Conservation (phyloP, 1,140 invertebrate genomes). For the Tetramorium simillimum region DNA sequence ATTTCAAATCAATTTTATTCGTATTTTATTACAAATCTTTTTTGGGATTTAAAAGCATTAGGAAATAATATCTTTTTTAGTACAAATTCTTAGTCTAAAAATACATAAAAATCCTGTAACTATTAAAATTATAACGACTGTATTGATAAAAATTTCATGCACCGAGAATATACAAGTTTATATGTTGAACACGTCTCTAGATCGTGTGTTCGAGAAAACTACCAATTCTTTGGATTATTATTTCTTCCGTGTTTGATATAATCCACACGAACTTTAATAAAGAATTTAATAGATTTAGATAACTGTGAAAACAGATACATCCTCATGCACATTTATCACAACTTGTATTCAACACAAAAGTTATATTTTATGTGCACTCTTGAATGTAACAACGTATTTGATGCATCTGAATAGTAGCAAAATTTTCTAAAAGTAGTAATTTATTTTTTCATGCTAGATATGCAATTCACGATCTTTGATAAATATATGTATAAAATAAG, state of each 20-base stretch:
- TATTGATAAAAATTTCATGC: too few species aligned
- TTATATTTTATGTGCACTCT: background rate
- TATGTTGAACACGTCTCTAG: background rate
- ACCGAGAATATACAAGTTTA: background rate
- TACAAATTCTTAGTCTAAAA: too few species aligned
- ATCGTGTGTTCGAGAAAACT: background rate
- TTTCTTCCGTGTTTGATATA: background rate
- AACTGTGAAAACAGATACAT: background rate
- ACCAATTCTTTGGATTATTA: background rate
- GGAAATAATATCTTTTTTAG: too few species aligned
- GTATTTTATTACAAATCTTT: too few species aligned
- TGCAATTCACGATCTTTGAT: background rate
- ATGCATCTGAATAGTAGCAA: background rate
- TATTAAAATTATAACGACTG: too few species aligned
- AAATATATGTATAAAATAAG: background rate
- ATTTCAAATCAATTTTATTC: too few species aligned
- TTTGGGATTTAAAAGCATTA: too few species aligned
- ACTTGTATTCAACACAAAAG: background rate
- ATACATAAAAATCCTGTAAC: too few species aligned
- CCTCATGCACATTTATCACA: background rate
- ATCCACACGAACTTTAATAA: background rate
- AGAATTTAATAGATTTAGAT: background rate
- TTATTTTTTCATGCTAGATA: background rate
- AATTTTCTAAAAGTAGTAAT: background rate
- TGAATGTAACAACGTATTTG: background rate